Conservation (phyloP, 2,797 vertebrate species). For the Buphagus erythrorhynchus region DNA sequence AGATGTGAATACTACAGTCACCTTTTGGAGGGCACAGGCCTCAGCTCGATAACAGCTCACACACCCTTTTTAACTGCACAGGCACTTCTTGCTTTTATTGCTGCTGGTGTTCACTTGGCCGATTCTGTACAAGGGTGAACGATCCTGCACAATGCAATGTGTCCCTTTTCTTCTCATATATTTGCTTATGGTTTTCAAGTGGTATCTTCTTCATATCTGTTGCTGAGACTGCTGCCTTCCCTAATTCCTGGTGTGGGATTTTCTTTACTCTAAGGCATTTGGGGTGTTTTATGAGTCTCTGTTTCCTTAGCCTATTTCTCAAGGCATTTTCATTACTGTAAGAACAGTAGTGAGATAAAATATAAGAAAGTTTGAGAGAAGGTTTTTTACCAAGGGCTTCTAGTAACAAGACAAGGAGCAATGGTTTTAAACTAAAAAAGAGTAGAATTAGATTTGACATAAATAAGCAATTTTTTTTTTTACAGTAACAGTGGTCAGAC, state of each 20-base stretch:
- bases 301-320: neutral
- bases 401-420: neutral
- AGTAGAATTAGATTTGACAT: neutral
- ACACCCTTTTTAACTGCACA: neutral
- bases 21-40: neutral
- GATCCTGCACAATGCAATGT: neutral
- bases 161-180: neutral
- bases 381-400: neutral
- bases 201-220: neutral
- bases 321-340: neutral
- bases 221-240: neutral
- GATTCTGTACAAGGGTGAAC: neutral
- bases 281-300: neutral
- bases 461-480: neutral
- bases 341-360: neutral
- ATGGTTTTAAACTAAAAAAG: neutral
- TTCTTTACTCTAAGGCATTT: neutral
- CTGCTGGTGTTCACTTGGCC: neutral
- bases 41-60: neutral
- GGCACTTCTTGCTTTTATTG: rapidly evolving
- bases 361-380: neutral
- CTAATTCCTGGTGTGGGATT: neutral
- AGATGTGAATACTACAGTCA: too few species aligned
- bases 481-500: rapidly evolving
- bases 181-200: neutral